phyloP scores from a whole-genome alignment of 2,797 vertebrate species.

The Ceryle rudis region DNA sequence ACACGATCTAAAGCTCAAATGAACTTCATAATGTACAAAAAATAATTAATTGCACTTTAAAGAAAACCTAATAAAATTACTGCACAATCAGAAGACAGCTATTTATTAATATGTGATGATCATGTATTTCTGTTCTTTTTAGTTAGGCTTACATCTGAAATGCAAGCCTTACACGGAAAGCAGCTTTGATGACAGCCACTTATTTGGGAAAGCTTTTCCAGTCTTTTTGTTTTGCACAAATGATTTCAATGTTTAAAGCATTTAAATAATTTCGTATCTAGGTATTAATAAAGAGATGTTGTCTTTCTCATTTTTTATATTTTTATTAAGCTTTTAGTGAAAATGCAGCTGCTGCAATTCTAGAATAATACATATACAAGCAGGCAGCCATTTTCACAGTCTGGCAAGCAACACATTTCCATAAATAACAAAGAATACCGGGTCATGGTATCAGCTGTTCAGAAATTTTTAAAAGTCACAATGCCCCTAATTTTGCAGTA shows the following conservation, averaged over 20 bases:
- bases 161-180: neutral
- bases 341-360: neutral
- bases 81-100: neutral
- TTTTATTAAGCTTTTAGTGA: neutral
- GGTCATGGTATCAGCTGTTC: slow-evolving; percentile 13
- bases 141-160: neutral
- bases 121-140: neutral
- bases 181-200: neutral
- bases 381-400: slow-evolving; percentile 17
- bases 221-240: neutral
- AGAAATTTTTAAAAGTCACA: slow-evolving; percentile 25
- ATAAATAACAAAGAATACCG: slow-evolving; percentile 43
- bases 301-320: neutral
- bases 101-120: neutral
- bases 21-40: neutral
- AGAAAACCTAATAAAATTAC: neutral
- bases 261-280: neutral
- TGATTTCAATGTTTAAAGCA: neutral
- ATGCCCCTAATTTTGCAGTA: slow-evolving; percentile 2
- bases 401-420: slow-evolving; percentile 32
- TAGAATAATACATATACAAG: neutral
- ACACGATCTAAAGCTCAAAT: neutral
- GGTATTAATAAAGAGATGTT: neutral
- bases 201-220: slow-evolving; percentile 46
- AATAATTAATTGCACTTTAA: neutral